phyloP scores from a whole-genome alignment of 2,888 invertebrate species.

The Hipparchia sbordonii region DNA sequence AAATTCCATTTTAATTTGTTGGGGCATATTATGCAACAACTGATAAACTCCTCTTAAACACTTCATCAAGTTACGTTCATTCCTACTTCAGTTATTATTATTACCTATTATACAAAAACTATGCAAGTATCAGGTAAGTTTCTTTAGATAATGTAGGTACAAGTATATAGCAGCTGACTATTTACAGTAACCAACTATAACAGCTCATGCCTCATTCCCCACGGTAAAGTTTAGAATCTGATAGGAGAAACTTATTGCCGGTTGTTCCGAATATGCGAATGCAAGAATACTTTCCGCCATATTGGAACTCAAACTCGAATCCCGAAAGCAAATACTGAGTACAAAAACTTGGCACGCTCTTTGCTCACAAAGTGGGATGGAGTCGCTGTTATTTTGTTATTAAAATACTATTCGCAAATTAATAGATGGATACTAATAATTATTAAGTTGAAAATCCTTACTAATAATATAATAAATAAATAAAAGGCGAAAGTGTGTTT shows the following conservation, averaged over 20 bases:
- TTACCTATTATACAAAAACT: not conserved
- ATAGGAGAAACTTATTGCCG: conserved; percentile 66
- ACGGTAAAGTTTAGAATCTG: conserved; percentile 64
- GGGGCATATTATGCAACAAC: not conserved
- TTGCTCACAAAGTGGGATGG: conserved; percentile 34
- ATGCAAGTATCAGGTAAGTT: not conserved
- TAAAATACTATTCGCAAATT: not conserved
- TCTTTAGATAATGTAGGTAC: not conserved
- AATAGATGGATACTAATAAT: no score
- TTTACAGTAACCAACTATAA: conserved; percentile 39
- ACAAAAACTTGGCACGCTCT: conserved; percentile 73
- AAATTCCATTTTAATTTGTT: no score
- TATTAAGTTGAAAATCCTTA: no score
- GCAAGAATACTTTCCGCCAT: conserved; percentile 74
- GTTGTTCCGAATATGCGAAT: conserved; percentile 69
- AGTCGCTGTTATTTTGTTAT: conserved; percentile 6
- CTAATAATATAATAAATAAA: no score
- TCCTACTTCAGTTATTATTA: not conserved
- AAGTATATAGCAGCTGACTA: conserved; percentile 25
- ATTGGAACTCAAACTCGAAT: conserved; percentile 73
- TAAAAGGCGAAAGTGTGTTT: no score
- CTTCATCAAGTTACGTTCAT: not conserved
- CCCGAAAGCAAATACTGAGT: conserved; percentile 78
- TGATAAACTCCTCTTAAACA: not conserved
- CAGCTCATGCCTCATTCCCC: conserved; percentile 41